Evolutionary conservation across 2,113 vertebrate genomes (phyloP).

Genomic region (Cephalopholis sonnerati): DNA sequence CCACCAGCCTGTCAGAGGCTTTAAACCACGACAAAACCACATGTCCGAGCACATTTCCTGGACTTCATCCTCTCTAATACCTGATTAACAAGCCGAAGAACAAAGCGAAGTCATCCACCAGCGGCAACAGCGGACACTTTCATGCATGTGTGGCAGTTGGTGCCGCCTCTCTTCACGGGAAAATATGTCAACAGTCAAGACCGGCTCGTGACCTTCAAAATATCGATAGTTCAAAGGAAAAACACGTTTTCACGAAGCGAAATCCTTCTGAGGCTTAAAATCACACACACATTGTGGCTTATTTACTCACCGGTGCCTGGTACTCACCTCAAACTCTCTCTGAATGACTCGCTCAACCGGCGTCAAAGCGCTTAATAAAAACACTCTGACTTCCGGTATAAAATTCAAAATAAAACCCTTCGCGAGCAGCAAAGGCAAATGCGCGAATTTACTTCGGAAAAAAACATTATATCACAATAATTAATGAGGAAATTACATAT

Average conservation of each 20-base stretch:
- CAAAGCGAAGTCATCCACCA: slow-evolving; percentile 47
- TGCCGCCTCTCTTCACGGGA: slow-evolving; percentile 24
- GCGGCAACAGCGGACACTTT: slow-evolving; percentile 2
- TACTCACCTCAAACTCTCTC: slow-evolving; percentile 69
- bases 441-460: rapidly evolving
- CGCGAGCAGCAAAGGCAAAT: rapidly evolving
- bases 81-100: slow-evolving; percentile 37
- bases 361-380: rapidly evolving
- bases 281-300: not conserved
- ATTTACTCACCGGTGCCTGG: slow-evolving; percentile 56
- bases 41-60: not conserved
- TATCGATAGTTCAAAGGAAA: not conserved
- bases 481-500: rapidly evolving
- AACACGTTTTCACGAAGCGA: not conserved
- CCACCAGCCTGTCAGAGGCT: not conserved
- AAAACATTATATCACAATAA: too few species aligned
- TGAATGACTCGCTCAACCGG: slow-evolving; percentile 31
- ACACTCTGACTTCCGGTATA: slow-evolving; percentile 19
- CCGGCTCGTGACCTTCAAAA: not conserved
- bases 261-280: not conserved
- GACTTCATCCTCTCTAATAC: not conserved
- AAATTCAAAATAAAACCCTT: not conserved
- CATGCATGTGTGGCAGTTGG: slow-evolving; percentile 57
- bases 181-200: slow-evolving; percentile 4
- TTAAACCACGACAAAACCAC: not conserved